These are phyloP conservation scores for Xestia ashworthii DNA, from an alignment of 2,888 invertebrate species.

Conservation along the genomic window DNA sequence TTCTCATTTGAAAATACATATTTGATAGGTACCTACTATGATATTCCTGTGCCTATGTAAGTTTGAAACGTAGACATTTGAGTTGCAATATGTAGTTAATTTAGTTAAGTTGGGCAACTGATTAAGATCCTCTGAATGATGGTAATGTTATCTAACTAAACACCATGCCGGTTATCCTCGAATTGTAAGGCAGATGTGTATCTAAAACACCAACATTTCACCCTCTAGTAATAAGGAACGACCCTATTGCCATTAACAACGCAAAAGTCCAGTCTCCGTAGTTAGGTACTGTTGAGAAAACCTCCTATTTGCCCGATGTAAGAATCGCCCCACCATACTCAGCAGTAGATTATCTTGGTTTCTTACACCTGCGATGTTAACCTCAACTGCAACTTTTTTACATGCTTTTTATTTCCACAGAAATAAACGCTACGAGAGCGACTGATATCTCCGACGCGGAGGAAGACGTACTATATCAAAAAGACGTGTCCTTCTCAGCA, in stretches of 20 bases:
- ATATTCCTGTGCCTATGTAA: background rate
- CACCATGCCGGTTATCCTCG: background rate
- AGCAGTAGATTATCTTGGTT: background rate
- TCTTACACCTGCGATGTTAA: background rate
- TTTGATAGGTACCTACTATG: background rate
- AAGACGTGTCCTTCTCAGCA: conserved; percentile 95
- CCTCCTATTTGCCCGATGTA: background rate
- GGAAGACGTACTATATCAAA: conserved; percentile 94
- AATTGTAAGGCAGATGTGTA: background rate
- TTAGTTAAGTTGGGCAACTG: background rate
- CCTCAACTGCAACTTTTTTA: conserved; percentile 5
- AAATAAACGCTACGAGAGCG: conserved; percentile 93
- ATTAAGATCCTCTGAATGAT: background rate
- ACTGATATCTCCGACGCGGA: conserved; percentile 90
- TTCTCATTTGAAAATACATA: background rate
- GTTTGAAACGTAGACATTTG: background rate
- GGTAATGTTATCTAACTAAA: background rate
- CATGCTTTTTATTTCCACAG: conserved; percentile 85
- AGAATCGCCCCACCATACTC: background rate
- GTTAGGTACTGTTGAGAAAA: background rate
- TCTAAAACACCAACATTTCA: background rate
- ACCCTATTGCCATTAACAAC: background rate
- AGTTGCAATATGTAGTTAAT: background rate
- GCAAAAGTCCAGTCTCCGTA: background rate
- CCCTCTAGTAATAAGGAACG: background rate